Evolutionary conservation across 2,797 vertebrate species (phyloP).

Genomic region (Gorsachius magnificus): DNA sequence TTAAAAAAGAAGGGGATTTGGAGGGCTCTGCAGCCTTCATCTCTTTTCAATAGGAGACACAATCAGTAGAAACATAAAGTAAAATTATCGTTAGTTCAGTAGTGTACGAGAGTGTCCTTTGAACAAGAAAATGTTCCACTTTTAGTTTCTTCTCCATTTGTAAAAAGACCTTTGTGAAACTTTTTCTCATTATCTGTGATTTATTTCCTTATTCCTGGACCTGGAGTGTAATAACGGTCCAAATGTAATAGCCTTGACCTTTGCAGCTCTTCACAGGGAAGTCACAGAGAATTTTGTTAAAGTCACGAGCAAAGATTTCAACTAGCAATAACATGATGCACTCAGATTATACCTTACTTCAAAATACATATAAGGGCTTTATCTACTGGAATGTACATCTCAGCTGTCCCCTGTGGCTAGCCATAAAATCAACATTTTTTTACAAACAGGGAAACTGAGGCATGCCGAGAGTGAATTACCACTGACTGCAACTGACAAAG

Average conservation of each 20-base stretch:
- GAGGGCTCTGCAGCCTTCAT: not conserved
- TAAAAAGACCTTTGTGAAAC: conserved; percentile 13
- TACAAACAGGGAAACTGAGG: conserved; percentile 50
- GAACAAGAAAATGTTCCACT: not conserved
- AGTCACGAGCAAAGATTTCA: conserved; percentile 31
- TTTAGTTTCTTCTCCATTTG: not conserved
- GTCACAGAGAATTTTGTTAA: conserved; percentile 16
- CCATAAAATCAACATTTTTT: not conserved
- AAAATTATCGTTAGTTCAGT: not conserved
- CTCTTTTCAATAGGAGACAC: not conserved
- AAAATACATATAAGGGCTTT: not conserved
- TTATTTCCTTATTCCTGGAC: conserved; percentile 34
- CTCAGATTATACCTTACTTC: not conserved
- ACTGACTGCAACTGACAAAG: not conserved
- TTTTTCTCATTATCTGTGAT: conserved; percentile 62
- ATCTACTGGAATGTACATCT: not conserved
- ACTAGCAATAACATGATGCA: not conserved
- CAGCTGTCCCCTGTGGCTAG: not conserved
- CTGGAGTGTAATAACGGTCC: conserved; percentile 49
- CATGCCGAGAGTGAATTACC: not conserved
- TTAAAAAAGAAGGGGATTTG: not conserved
- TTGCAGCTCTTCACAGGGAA: conserved; percentile 47
- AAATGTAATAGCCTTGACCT: conserved; percentile 64
- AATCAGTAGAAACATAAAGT: not conserved
- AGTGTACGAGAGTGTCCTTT: not conserved